phyloP scores from a whole-genome alignment of 2,888 invertebrate species.

The Cecidostiba fungosa region DNA sequence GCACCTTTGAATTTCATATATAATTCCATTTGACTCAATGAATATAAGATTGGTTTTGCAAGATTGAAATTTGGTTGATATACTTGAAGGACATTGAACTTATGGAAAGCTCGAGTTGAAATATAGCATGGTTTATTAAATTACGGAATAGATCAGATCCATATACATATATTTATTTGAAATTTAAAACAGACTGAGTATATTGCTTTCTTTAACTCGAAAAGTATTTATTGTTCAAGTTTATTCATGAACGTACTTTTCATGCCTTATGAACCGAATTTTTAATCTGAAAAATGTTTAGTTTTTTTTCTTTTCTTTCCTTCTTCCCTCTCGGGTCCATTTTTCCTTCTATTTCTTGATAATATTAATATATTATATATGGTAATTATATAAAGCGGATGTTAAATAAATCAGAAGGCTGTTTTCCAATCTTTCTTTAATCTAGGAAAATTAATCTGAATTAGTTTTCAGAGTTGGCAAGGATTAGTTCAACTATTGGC shows the following conservation, averaged over 20 bases:
- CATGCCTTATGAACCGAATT: background rate
- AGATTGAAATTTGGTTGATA: slow-evolving; percentile 36
- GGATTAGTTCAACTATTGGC: background rate
- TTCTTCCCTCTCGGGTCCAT: slow-evolving; percentile 7
- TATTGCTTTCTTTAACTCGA: background rate
- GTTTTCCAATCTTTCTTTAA: slow-evolving; percentile 39
- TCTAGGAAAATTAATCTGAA: slow-evolving; percentile 16
- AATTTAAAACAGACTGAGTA: slow-evolving; percentile 29
- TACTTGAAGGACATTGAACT: background rate
- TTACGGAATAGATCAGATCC: background rate
- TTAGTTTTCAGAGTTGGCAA: slow-evolving; percentile 41
- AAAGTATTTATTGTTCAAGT: slow-evolving; percentile 1
- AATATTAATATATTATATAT: slow-evolving; percentile 44
- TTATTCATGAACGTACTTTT: slow-evolving; percentile 1
- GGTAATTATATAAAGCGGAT: slow-evolving; percentile 38
- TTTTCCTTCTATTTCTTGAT: slow-evolving; percentile 14
- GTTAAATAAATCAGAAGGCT: slow-evolving; percentile 54
- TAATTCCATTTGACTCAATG: background rate
- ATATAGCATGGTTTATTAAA: slow-evolving; percentile 1
- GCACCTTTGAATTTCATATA: background rate
- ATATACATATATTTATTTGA: slow-evolving; percentile 12
- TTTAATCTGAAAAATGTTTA: slow-evolving; percentile 46
- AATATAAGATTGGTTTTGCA: background rate
- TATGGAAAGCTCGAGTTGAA: background rate
- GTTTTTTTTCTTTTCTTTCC: slow-evolving; percentile 1